Percentiles rank a stretch among this genome's conserved stretches.
phyloP scores from a whole-genome alignment of 2,797 vertebrate species.

The Pipistrellus nathusii region DNA sequence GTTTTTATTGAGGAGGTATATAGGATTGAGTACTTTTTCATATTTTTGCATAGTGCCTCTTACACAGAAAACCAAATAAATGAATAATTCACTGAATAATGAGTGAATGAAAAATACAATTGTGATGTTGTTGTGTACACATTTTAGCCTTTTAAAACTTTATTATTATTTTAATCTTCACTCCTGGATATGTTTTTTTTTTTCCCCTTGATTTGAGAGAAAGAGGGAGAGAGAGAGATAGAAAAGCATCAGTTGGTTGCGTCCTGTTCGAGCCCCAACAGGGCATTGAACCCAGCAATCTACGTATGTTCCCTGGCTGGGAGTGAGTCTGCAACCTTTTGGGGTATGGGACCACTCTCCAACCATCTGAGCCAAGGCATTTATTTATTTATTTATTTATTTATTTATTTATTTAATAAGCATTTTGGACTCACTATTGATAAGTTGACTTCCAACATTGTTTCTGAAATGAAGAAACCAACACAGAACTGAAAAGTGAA shows the following conservation, averaged over 20 bases:
- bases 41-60: conserved; percentile 20
- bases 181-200: not conserved
- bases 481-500: not conserved
- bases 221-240: not conserved
- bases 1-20: not conserved
- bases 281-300: not conserved
- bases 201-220: not conserved
- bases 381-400: too few relatives aligned
- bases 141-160: conserved; percentile 9
- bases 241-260: not conserved
- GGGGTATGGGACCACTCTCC: too few relatives aligned
- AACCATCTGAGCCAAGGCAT: too few relatives aligned
- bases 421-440: not conserved
- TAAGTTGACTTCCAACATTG: not conserved
- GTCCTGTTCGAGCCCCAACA: not conserved
- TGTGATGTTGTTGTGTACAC: not conserved
- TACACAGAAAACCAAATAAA: not conserved
- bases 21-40: not conserved
- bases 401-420: not conserved
- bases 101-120: conserved; percentile 33
- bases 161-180: not conserved
- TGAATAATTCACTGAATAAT: not conserved
- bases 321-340: not conserved
- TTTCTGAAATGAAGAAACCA: conserved; percentile 4
- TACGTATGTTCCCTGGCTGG: not conserved